Base-by-base conservation (phyloP, 2,888 invertebrate genomes). In the Microplitis manilae region DNA sequence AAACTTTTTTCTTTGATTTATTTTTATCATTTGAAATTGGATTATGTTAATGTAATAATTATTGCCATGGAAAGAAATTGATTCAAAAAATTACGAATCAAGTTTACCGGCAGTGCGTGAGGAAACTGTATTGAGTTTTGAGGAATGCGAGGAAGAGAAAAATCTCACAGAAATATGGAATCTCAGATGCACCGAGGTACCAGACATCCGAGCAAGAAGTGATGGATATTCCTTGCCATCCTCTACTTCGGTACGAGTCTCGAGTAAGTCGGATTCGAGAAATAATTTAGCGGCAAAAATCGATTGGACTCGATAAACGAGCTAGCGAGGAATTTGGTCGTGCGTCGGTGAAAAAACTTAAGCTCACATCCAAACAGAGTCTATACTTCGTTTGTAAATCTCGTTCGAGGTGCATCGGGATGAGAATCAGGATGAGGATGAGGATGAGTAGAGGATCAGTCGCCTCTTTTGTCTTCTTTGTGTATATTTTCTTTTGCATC, bases 241-340 rank as follows among this genome's bases (percentile, higher is more conserved):
- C 65, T 8, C 17, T 39, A 9, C 30, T 30, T 30, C 30, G 17
- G 1, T 17, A 17, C 17, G 38, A 13, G 62, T 41, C 65, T 50
- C 13, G 64, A 30, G 73, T 8, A n/a, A 20, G 20, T 30, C 40
- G 50, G 41, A 73, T 73, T 73, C 65, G 61, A 70, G 70, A 74
- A 74, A 77, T 77, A 77, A 74, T 77, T 74, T 74, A 65, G 74
- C 50, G 65, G 67, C 74, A 77, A 74, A 71, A 74, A 77, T 77
- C 70, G 70, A 77, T 77, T 74, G 65, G 20, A 69, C 68, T 73
- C 73, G 77, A 77, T 69, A 73, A 77, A 77, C 69, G 77, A 73
- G 77, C 64, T 40, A 77, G 59, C 50, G 40, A 61, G 70, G 74
- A 75, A 71, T 77, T 77, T 71, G 65, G 74, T 77, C 62, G 67